Base-by-base conservation (phyloP, 2,797 vertebrate genomes). In the Moxostoma hubbsi region DNA sequence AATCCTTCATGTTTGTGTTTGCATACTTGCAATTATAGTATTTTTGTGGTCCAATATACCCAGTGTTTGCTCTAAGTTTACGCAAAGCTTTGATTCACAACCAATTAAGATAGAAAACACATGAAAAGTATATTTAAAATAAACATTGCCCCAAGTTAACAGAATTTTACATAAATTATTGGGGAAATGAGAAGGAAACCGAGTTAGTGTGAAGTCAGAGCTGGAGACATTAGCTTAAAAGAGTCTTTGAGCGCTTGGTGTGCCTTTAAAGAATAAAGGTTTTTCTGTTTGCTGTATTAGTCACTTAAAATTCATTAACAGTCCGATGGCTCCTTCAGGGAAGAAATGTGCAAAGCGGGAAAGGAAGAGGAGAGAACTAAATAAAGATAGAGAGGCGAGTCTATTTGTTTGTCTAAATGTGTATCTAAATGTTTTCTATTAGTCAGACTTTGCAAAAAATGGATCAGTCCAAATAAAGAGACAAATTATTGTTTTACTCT, bases 221-320 rank as follows among this genome's bases (percentile, higher is more conserved):
- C 77, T 75, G 45, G n/a, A 54, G 81, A 65, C 47, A 55, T 46
- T 63, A 51, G 50, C 70, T 50, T 75, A 51, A 84, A 75, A 77
- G 84, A 86, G 84, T 64, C 51, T 75, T 45, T 76, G 58, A 62
- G 68, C 68, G 16, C 75, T 74, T 50, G 79, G 67, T 53, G 57
- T 53, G 68, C 67, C 68, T 87, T 84, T 87, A 47, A 79, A 80
- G 78, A 73, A 68, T 74, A 76, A 79, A 81, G 78, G 49, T 49
- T 77, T 43, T 83, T 86, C 80, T 73, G 47, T 90, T 45, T 87
- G 86, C 87, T 88, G 88, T 88, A 80, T 13, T 24, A 90, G 89
- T 89, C 74, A 90, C 91, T 92, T 92, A 89, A 89, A 80, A 89
- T 90, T 93, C 94, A 94, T 95, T 95, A 95, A 94, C 91, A 92